phyloP scores from a whole-genome alignment of 2,113 vertebrate genomes.

The Cyprinus carpio region DNA sequence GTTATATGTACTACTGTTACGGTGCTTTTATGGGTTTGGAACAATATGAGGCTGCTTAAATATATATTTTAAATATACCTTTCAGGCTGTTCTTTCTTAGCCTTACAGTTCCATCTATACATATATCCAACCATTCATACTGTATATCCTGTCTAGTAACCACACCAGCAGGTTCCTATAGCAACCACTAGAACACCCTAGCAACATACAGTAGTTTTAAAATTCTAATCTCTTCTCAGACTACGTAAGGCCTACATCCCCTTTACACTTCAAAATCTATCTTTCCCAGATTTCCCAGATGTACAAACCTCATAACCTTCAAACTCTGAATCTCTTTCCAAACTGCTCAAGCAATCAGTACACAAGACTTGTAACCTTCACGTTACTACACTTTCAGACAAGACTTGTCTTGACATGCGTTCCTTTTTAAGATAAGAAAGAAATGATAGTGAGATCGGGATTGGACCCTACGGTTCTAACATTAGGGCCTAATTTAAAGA shows the following conservation, averaged over 20 bases:
- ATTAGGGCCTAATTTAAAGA: neutral
- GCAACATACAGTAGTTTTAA: neutral
- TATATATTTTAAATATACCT: neutral
- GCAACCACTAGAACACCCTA: neutral
- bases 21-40: neutral
- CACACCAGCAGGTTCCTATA: neutral
- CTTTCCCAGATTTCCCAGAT: neutral
- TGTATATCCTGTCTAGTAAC: neutral
- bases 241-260: neutral
- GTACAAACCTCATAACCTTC: neutral
- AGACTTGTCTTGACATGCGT: neutral
- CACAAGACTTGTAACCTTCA: neutral
- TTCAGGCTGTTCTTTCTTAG: neutral
- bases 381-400: neutral
- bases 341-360: neutral
- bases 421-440: neutral
- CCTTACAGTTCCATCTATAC: neutral
- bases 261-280: conserved; percentile 4
- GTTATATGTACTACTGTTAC: neutral
- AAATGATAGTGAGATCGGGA: neutral
- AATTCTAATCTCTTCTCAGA: neutral
- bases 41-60: neutral
- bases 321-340: conserved; percentile 4
- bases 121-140: too few species aligned
- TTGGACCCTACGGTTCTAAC: neutral